Evolutionary conservation across 1,140 invertebrate species (phyloP).

Genomic region (Rhagoletis pomonella): DNA sequence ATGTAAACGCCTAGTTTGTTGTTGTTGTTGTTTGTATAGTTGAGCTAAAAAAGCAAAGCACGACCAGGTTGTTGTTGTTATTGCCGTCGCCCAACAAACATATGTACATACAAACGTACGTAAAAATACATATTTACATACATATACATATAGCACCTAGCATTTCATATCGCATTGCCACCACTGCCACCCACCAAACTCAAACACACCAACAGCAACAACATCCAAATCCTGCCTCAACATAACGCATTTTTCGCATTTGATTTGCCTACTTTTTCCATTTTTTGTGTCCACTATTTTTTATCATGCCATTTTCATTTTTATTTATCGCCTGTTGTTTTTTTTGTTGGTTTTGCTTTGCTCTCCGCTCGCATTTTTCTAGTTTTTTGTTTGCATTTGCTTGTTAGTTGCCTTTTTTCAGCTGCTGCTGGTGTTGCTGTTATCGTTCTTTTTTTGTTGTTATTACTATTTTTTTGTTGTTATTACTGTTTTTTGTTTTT

Average conservation of each 20-base stretch:
- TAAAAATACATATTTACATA: not conserved
- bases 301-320: too few relatives aligned
- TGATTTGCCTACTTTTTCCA: not conserved
- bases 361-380: not conserved
- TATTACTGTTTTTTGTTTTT: not conserved
- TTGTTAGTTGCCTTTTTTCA: not conserved
- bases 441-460: not conserved
- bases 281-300: not conserved
- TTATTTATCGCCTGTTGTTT: not conserved
- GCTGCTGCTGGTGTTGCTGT: not conserved
- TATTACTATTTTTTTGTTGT: slow-evolving; percentile 16
- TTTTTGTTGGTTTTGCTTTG: not conserved
- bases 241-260: slow-evolving; percentile 39
- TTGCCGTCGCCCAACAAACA: not conserved
- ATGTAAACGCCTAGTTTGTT: not conserved
- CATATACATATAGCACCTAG: not conserved
- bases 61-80: too few relatives aligned
- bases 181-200: not conserved
- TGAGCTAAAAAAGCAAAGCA: not conserved
- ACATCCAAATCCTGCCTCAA: slow-evolving; percentile 10
- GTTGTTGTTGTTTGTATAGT: not conserved
- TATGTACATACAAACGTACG: not conserved
- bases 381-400: slow-evolving; percentile 13
- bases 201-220: slow-evolving; percentile 6
- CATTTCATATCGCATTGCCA: not conserved